Evolutionary conservation across 2,888 invertebrate genomes (phyloP).

Genomic region (Slavum lentiscoides): DNA sequence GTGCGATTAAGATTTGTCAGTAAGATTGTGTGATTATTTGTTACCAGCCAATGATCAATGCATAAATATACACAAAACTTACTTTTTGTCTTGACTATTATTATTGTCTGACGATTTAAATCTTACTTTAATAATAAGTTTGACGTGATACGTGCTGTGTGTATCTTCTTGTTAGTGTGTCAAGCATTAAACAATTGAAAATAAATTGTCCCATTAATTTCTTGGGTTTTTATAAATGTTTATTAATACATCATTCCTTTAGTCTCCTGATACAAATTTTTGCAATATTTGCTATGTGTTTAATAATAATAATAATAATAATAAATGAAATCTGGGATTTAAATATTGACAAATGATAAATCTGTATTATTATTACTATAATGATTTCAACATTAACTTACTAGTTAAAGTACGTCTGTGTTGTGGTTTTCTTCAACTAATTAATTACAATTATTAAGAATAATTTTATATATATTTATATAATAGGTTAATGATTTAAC

Average conservation of each 20-base stretch:
- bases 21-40: slow-evolving; percentile 24
- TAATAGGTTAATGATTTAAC: neutral
- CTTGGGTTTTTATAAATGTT: neutral
- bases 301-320: too few relatives aligned
- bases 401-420: neutral
- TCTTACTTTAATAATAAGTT: neutral
- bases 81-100: slow-evolving; percentile 25
- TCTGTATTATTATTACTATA: too few relatives aligned
- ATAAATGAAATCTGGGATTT: too few relatives aligned
- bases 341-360: too few relatives aligned
- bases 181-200: neutral
- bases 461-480: neutral
- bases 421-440: neutral
- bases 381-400: too few relatives aligned
- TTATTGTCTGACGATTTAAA: slow-evolving; percentile 20
- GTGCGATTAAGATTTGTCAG: neutral
- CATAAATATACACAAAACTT: slow-evolving; percentile 6
- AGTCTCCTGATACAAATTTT: too few relatives aligned
- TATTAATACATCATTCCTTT: neutral
- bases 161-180: neutral
- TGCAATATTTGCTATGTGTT: too few relatives aligned
- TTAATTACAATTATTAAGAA: neutral
- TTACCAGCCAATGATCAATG: slow-evolving; percentile 29
- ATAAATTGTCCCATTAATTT: neutral
- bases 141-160: neutral